Base-by-base conservation (phyloP, 2,888 invertebrate genomes). In the Papilio gigon region DNA sequence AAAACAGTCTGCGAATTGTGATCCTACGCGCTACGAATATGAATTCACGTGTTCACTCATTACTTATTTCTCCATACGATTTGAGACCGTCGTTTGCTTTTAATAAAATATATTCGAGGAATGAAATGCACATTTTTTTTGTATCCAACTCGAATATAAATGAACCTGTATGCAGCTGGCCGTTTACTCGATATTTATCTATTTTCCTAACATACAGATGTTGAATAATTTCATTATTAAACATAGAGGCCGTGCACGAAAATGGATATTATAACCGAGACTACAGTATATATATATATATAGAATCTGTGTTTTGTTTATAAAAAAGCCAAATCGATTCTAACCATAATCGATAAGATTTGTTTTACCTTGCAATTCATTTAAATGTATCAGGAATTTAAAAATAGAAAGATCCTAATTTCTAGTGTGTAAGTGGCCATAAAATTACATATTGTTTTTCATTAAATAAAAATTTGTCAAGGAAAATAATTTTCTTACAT, bases 91-190 rank as follows among this genome's bases (percentile, higher is more conserved):
- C 27, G 47, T 50, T 60, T 67, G 47, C 47, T 67, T 58, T 59
- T 59, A 65, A 65, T 59, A 65, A 42, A 58, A 58, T 67, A 56
- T 67, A 33, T 56, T 58, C 61, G 50, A 33, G 50, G 17, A 60
- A 67, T 60, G 37, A 67, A 58, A 65, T 65, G 44, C 58, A 47
- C 63, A 63, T 63, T 63, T 50, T 50, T 33, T 50, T 50, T 33
- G 47, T 50, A 20, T 12, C 20, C 30, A 12, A 30, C 17, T 60
- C 33, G 61, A 62, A 67, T 56, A 42, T 56, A 53, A 62, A 62
- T 62, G 50, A 40, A 50, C 12, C 20, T 40, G 37, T 67, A 61
- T 61, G 37, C 37, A 53, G 9, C 25, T 53, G 37, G 30, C 30
- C 40, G 40, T 27, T 61, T 37, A 61, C 50, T 66, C 27, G 27